Conservation (phyloP, 1,140 invertebrate genomes). For the Eriocheir sinensis region DNA sequence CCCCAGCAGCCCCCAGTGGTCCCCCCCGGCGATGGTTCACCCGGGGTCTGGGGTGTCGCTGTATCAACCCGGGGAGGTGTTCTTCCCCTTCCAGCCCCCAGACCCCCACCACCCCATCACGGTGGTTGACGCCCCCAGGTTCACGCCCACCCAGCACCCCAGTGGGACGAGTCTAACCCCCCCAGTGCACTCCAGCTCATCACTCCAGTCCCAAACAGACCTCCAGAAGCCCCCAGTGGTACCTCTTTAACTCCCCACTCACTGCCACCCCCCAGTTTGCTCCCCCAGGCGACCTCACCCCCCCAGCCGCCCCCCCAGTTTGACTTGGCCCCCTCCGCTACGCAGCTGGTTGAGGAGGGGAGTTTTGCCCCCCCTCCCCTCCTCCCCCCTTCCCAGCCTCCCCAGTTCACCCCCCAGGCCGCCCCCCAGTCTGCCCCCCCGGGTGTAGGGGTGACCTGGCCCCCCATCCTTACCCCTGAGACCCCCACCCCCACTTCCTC, state of each 20-base stretch:
- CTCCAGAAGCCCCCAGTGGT: background rate
- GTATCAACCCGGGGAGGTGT: conserved; percentile 75
- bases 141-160: background rate
- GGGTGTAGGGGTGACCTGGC: conserved; percentile 32
- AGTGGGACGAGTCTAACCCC: background rate
- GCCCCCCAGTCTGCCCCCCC: conserved; percentile 27
- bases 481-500: background rate
- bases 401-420: background rate
- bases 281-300: background rate
- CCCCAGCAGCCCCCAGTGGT: conserved; percentile 47
- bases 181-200: background rate
- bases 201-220: background rate
- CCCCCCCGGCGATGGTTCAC: conserved; percentile 71
- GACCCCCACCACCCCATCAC: conserved; percentile 70
- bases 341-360: background rate
- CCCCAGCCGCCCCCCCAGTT: background rate
- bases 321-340: conserved; percentile 45
- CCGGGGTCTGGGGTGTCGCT: conserved; percentile 73
- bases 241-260: background rate
- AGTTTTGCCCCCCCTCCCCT: background rate
- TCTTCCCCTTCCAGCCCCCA: conserved; percentile 72
- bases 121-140: conserved; percentile 56
- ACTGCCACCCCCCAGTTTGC: background rate
- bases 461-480: conserved; percentile 4
- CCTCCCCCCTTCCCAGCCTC: background rate